Evolutionary conservation across 2,888 invertebrate species (phyloP).

Genomic region (Drosophila putrida): DNA sequence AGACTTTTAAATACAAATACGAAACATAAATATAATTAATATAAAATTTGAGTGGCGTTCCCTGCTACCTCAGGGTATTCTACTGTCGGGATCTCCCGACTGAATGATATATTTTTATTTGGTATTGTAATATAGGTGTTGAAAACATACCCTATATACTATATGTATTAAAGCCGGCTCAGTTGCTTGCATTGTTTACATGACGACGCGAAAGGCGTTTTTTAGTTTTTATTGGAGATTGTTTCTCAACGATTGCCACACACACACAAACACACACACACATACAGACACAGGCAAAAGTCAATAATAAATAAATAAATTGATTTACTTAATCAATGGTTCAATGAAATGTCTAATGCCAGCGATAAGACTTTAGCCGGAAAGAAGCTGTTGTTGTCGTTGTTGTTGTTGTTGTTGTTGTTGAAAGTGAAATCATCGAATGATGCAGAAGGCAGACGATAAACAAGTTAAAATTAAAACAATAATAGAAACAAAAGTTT

Average conservation of each 20-base stretch:
- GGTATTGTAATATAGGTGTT: background rate
- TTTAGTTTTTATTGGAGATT: slow-evolving; percentile 66
- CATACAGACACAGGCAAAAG: slow-evolving; percentile 54
- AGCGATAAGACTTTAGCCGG: slow-evolving; percentile 54
- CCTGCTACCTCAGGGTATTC: too few relatives aligned
- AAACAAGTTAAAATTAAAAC: slow-evolving; percentile 13
- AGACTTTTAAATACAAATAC: too few relatives aligned
- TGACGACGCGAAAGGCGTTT: slow-evolving; percentile 50
- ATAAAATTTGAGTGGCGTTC: too few relatives aligned
- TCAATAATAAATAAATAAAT: slow-evolving; percentile 76
- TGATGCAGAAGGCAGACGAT: slow-evolving; percentile 25
- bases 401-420: slow-evolving; percentile 9
- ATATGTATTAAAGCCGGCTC: slow-evolving; percentile 49
- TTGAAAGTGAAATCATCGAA: slow-evolving; percentile 42
- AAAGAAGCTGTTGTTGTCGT: slow-evolving; percentile 26
- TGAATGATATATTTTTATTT: background rate
- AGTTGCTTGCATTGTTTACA: slow-evolving; percentile 59
- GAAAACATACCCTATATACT: slow-evolving; percentile 42
- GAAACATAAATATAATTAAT: too few relatives aligned
- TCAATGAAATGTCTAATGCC: slow-evolving; percentile 59
- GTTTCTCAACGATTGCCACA: slow-evolving; percentile 65
- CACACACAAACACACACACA: slow-evolving; percentile 72
- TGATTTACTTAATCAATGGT: slow-evolving; percentile 66
- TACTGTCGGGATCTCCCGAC: too few relatives aligned
- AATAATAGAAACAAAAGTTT: slow-evolving; percentile 24